phyloP scores from a whole-genome alignment of 2,888 invertebrate species.

The Marronus borbonicus region DNA sequence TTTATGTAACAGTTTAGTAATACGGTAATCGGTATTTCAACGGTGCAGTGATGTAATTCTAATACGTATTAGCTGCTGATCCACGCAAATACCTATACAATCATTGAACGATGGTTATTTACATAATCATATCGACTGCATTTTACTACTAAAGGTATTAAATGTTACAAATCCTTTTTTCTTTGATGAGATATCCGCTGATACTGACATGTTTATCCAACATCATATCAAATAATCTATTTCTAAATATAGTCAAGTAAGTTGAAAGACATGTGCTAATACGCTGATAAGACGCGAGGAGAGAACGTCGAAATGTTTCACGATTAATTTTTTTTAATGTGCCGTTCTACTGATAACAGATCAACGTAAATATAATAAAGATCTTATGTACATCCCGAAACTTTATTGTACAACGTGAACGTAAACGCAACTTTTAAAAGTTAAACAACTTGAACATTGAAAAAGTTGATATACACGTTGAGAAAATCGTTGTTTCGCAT shows the following conservation, averaged over 20 bases:
- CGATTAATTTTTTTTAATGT: background rate
- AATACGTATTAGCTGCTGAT: background rate
- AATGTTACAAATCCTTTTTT: background rate
- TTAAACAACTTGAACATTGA: too few species aligned
- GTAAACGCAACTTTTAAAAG: too few species aligned
- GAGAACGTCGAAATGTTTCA: background rate
- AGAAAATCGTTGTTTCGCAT: too few species aligned
- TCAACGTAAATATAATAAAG: too few species aligned
- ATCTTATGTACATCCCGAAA: too few species aligned
- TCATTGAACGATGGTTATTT: background rate
- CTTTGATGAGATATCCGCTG: background rate
- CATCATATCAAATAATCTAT: constrained; percentile 2
- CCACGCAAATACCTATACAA: background rate
- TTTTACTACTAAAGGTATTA: background rate
- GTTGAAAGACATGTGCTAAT: constrained; percentile 3
- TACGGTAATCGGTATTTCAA: constrained; percentile 26
- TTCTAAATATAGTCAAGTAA: constrained; percentile 6
- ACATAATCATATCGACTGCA: background rate
- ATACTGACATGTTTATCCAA: too few species aligned
- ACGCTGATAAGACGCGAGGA: background rate
- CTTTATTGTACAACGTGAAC: too few species aligned
- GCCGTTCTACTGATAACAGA: too few species aligned
- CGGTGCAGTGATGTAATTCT: background rate
- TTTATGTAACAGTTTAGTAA: constrained; percentile 15
- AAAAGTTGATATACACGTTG: too few species aligned